Evolutionary conservation across 2,888 invertebrate genomes (phyloP).

Genomic region (Nephrotoma guestfalica): DNA sequence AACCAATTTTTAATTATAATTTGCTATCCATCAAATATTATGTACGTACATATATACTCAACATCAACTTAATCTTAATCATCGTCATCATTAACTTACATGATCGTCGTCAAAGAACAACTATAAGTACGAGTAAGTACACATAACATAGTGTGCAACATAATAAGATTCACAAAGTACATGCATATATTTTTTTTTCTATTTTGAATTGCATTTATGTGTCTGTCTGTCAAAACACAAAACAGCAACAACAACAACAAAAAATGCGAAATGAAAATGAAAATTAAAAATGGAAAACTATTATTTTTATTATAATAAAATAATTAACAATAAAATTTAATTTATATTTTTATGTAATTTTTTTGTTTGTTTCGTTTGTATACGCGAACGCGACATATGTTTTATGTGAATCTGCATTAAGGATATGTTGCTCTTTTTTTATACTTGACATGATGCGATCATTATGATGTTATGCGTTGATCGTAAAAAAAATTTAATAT

Average conservation of each 20-base stretch:
- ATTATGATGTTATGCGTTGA: background rate
- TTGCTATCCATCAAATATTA: no score
- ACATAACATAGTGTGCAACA: background rate
- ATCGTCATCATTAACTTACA: background rate
- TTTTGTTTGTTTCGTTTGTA: background rate
- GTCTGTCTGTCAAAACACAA: background rate
- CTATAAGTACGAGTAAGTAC: background rate
- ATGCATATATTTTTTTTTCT: background rate
- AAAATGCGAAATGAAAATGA: background rate
- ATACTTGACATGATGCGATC: slow-evolving; percentile 1
- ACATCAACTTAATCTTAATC: background rate
- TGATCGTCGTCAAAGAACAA: background rate
- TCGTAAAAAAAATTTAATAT: background rate
- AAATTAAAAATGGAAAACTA: background rate
- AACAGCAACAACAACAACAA: background rate
- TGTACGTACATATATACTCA: background rate
- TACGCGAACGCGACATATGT: background rate
- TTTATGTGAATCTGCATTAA: slow-evolving; percentile 1
- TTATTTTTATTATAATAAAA: background rate
- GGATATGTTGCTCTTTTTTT: background rate
- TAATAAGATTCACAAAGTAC: background rate
- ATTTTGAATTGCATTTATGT: background rate
- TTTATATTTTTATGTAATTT: background rate
- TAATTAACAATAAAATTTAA: background rate
- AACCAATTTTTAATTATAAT: no score